Percentiles rank a stretch among this genome's conserved stretches.
Evolutionary conservation across 2,888 invertebrate species (phyloP).

Genomic region (Mythimna impura): DNA sequence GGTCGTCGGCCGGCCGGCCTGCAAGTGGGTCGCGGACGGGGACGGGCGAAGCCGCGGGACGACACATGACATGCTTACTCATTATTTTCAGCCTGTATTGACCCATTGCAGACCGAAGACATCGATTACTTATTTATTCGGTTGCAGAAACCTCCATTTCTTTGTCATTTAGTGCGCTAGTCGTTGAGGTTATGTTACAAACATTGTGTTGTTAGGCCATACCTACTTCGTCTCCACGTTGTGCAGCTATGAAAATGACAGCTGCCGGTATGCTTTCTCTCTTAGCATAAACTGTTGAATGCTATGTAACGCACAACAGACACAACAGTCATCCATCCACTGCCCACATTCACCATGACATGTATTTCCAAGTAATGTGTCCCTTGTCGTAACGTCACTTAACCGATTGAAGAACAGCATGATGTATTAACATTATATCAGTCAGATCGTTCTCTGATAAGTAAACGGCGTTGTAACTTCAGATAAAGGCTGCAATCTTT

Average conservation of each 20-base stretch:
- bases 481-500: conserved; percentile 22
- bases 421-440: conserved; percentile 8
- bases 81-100: conserved; percentile 37
- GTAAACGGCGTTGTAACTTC: conserved; percentile 24
- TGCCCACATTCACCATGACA: neutral
- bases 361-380: conserved; percentile 3
- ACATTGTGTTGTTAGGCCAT: neutral
- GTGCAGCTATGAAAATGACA: neutral
- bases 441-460: conserved; percentile 30
- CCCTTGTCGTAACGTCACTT: conserved; percentile 10
- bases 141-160: neutral
- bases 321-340: neutral
- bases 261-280: neutral
- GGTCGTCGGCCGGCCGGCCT: conserved; percentile 58
- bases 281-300: neutral
- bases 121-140: conserved; percentile 20
- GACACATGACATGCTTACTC: conserved; percentile 19
- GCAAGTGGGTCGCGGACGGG: conserved; percentile 55
- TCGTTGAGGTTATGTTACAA: neutral
- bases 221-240: neutral
- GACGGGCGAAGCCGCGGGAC: conserved; percentile 19
- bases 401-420: conserved; percentile 21
- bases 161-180: conserved; percentile 4
- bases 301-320: neutral
- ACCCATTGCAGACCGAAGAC: conserved; percentile 12